A percentile compares a stretch with the other conserved stretches of the same genome.
Evolutionary conservation across 2,888 invertebrate genomes (phyloP).

Genomic region (Drosophila silvestris): DNA sequence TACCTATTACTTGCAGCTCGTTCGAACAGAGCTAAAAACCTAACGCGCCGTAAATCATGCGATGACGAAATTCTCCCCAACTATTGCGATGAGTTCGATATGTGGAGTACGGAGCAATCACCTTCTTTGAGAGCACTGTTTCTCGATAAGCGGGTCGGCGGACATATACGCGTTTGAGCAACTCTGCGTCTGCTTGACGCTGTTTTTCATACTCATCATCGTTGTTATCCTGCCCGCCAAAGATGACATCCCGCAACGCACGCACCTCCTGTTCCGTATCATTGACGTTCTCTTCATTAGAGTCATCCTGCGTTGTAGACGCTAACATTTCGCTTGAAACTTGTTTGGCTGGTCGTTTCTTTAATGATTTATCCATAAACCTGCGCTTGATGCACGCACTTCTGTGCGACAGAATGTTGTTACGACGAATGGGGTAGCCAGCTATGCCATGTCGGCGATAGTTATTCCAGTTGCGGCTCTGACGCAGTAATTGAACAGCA

Average conservation of each 20-base stretch:
- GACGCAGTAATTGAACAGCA: slow-evolving; percentile 27
- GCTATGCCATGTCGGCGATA: background rate
- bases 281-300: background rate
- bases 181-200: slow-evolving; percentile 26
- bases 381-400: slow-evolving; percentile 7
- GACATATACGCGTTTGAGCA: slow-evolving; percentile 28
- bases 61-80: slow-evolving; percentile 67
- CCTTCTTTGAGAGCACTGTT: slow-evolving; percentile 30
- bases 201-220: slow-evolving; percentile 40
- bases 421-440: background rate
- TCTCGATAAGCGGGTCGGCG: background rate
- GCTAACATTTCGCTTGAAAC: background rate
- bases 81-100: slow-evolving; percentile 55
- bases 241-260: slow-evolving; percentile 38
- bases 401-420: slow-evolving; percentile 16
- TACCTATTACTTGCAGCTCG: background rate
- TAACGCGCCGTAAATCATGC: slow-evolving; percentile 57
- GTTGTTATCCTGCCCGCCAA: slow-evolving; percentile 34
- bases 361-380: background rate
- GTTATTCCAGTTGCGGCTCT: slow-evolving; percentile 29
- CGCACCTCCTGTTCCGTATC: background rate
- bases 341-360: background rate
- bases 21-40: slow-evolving; percentile 26
- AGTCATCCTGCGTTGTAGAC: background rate
- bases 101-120: slow-evolving; percentile 58